Base-by-base conservation (phyloP, 2,888 invertebrate genomes). In the Eubasilissa splendida region DNA sequence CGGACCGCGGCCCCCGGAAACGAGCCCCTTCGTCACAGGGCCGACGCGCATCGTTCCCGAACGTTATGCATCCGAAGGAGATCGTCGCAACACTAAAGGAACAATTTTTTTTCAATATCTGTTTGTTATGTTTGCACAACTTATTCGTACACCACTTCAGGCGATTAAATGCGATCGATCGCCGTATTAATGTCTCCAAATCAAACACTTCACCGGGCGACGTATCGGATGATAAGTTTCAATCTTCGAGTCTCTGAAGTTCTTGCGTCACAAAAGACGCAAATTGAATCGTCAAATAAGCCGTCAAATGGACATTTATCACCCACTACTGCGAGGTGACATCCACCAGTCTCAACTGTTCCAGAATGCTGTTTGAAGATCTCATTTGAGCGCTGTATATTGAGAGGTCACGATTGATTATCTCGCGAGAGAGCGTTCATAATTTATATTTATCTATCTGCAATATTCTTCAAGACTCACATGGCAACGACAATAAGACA, bases 41-140 rank as follows among this genome's bases (percentile, higher is more conserved):
- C 74, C 60, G 66, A 12, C 52, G 63, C 65, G 50, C 81, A 78
- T 81, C 66, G 75, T 80, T 74, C 60, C 52, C 14, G 14, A 54
- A 12, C 4, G 42, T 8, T 66, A 42, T 74, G 12, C 42, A 42
- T 58, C 66, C 66, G 33, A 58, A 58, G 58, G 58, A 58, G 58
- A 58, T 58, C n/a, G 11, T 58, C 58, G n/a, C 58, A 4, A n/a
- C 58, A 58, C 58, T 58, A 4, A 11, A 42, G 42, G 2, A 42
- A 42, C 42, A 42, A 42, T 42, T 5, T 42, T 42, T 42, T 42
- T 42, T 42, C 42, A 1, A 4, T 42, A 42, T 42, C 42, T 42
- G 4, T 42, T 42, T 42, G 42, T 42, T 42, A 42, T 4, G 42
- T 42, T 42, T 42, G 42, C 42, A 42, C 42, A 7, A 42, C 42